These are phyloP conservation scores for Oryzias sinensis DNA, from an alignment of 2,797 vertebrate genomes.

Conservation along the genomic window DNA sequence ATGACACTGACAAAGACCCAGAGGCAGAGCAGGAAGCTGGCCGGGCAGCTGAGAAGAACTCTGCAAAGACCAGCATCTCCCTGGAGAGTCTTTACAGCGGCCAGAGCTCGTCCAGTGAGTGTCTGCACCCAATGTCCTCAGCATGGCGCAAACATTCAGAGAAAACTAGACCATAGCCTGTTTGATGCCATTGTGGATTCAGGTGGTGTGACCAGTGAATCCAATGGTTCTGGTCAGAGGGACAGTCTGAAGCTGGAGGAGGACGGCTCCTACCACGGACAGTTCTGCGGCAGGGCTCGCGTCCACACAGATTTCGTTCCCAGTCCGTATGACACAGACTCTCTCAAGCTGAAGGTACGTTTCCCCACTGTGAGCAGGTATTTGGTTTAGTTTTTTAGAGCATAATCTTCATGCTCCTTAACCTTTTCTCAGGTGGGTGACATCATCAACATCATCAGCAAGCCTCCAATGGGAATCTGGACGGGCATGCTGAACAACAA, in stretches of 20 bases:
- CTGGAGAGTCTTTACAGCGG: constrained; percentile 90
- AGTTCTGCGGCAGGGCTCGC: constrained; percentile 89
- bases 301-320: constrained; percentile 98
- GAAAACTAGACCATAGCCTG: constrained; percentile 1
- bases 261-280: constrained; percentile 83
- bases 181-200: constrained; percentile 34
- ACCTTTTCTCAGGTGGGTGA: constrained; percentile 84
- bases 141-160: background rate
- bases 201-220: constrained; percentile 91
- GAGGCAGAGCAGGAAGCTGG: constrained; percentile 78
- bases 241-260: constrained; percentile 89
- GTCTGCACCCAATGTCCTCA: background rate
- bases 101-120: constrained; percentile 91
- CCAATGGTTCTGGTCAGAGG: constrained; percentile 84
- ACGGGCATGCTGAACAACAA: constrained; percentile 93
- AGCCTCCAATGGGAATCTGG: constrained; percentile 98
- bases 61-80: constrained; percentile 82
- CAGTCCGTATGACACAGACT: constrained; percentile 95
- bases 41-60: constrained; percentile 69
- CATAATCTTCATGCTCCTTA: background rate
- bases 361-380: background rate
- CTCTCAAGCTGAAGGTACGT: constrained; percentile 93
- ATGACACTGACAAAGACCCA: constrained; percentile 78
- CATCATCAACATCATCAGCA: constrained; percentile 93
- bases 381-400: background rate